These are phyloP conservation scores for Cecropterus lyciades DNA, from an alignment of 1,140 invertebrate genomes.

Conservation along the genomic window DNA sequence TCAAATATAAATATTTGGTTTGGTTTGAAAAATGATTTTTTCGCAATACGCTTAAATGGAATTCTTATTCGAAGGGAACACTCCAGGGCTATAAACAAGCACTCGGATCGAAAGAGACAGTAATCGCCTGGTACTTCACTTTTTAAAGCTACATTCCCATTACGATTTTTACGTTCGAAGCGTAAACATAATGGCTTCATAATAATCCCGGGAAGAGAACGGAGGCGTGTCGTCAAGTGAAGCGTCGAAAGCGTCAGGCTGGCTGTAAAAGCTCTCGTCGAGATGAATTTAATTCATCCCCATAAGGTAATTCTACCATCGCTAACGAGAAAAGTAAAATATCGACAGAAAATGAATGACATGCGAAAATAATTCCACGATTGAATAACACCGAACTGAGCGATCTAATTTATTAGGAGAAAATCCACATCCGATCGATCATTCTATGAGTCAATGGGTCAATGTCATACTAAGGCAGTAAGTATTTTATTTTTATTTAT, in stretches of 20 bases:
- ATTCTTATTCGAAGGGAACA: neutral
- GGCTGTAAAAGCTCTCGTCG: constrained; percentile 45
- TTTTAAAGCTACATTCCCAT: constrained; percentile 31
- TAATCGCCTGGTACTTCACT: constrained; percentile 17
- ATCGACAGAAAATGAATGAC: neutral
- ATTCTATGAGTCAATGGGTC: too few species aligned
- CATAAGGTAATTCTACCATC: constrained; percentile 18
- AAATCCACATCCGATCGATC: neutral
- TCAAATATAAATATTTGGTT: neutral
- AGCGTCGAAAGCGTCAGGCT: constrained; percentile 39
- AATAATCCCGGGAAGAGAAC: constrained; percentile 38
- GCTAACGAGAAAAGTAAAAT: constrained; percentile 22
- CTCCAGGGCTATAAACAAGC: constrained; percentile 5
- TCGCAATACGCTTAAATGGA: neutral
- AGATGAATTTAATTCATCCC: constrained; percentile 47
- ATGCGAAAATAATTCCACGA: neutral
- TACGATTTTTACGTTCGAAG: constrained; percentile 29
- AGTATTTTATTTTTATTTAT: too few species aligned
- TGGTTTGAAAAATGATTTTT: neutral
- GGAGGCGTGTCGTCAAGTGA: constrained; percentile 36
- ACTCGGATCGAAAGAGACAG: neutral
- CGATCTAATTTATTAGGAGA: neutral
- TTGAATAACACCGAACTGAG: neutral
- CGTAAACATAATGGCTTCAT: constrained; percentile 50
- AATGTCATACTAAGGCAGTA: too few species aligned